Evolutionary conservation across 92 coral and sea anemone genomes (phyloP).

Genomic region (Actinostola sp.): DNA sequence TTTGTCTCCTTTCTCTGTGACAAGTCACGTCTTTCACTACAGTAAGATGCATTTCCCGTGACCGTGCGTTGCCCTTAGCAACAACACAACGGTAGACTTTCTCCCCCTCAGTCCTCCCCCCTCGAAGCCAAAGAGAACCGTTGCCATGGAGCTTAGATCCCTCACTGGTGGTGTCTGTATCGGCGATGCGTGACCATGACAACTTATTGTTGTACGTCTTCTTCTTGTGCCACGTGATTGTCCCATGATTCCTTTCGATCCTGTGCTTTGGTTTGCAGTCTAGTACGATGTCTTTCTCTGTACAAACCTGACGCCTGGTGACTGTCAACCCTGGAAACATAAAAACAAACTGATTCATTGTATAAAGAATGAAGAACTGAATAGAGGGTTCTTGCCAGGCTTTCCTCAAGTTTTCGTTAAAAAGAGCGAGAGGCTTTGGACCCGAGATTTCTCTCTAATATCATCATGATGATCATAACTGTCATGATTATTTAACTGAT

Average conservation of each 20-base stretch:
- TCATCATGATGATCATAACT: too few relatives aligned
- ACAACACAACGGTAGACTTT: constrained; percentile 22
- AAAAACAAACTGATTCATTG: too few relatives aligned
- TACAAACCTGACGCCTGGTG: constrained; percentile 28
- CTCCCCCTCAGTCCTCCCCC: constrained; percentile 18
- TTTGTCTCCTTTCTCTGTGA: neutral
- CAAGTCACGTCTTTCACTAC: constrained; percentile 22
- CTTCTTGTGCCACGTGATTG: constrained; percentile 22
- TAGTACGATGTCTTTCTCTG: constrained; percentile 28
- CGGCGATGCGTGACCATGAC: constrained; percentile 11
- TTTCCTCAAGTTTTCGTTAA: too few relatives aligned
- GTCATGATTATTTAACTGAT: neutral
- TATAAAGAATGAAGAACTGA: neutral
- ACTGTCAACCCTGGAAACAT: neutral
- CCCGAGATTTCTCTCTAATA: too few relatives aligned
- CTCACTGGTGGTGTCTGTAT: neutral
- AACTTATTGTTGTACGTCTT: neutral
- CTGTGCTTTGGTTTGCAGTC: constrained; percentile 23
- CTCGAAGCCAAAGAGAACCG: constrained; percentile 29
- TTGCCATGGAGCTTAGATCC: constrained; percentile 9
- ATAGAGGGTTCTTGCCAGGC: neutral
- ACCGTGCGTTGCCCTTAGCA: constrained; percentile 1
- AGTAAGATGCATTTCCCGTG: constrained; percentile 27
- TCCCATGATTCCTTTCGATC: neutral
- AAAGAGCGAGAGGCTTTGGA: too few relatives aligned